These are phyloP conservation scores for Eriosoma lanigerum DNA, from an alignment of 1,140 invertebrate species.

Conservation along the genomic window DNA sequence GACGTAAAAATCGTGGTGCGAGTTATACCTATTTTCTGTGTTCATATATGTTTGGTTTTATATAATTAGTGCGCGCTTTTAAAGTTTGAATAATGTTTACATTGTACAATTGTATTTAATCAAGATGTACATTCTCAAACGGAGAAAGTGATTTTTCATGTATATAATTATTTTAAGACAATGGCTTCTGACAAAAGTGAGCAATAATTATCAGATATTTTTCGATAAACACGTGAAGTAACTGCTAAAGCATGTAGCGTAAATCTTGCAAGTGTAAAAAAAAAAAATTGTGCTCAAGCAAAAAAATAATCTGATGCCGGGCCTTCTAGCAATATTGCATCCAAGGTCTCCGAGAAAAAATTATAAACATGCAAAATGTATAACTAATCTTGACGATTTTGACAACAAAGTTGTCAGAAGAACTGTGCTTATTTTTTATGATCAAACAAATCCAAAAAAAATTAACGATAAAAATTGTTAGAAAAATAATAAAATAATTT, in stretches of 20 bases:
- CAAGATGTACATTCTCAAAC: neutral
- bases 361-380: neutral
- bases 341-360: neutral
- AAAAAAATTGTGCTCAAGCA: neutral
- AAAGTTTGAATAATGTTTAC: too few species aligned
- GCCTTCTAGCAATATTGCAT: too few species aligned
- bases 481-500: too few species aligned
- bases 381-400: neutral
- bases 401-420: neutral
- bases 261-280: slow-evolving; percentile 2
- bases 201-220: neutral
- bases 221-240: neutral
- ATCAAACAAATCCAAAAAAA: neutral
- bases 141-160: neutral
- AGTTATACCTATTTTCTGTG: too few species aligned
- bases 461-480: too few species aligned
- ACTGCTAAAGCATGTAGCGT: neutral
- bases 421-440: slow-evolving; percentile 3
- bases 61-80: too few species aligned
- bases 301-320: neutral
- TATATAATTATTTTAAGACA: too few species aligned
- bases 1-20: too few species aligned
- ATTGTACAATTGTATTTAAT: too few species aligned
- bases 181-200: neutral
- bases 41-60: too few species aligned